Conservation (phyloP, 2,888 invertebrate genomes). For the Pristionchus arcanus region DNA sequence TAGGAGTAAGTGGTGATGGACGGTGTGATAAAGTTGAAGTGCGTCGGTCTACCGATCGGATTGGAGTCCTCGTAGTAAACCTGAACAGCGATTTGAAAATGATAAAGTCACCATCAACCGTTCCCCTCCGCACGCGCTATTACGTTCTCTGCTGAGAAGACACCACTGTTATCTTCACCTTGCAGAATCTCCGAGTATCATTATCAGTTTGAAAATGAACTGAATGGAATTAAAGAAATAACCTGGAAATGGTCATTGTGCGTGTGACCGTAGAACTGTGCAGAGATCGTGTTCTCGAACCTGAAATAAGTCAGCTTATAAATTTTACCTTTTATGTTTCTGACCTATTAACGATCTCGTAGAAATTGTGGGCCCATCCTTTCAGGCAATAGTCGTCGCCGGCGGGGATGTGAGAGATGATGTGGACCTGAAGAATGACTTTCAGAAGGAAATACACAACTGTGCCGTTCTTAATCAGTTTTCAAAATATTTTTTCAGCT, state of each 20-base stretch:
- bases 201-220: too few relatives aligned
- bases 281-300: conserved; percentile 87
- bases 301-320: conserved; percentile 80
- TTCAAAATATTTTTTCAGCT: neutral
- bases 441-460: too few relatives aligned
- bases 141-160: too few relatives aligned
- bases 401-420: conserved; percentile 86
- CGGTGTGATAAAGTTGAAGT: conserved; percentile 85
- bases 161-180: too few relatives aligned
- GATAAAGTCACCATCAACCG: too few relatives aligned
- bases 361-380: conserved; percentile 90
- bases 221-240: too few relatives aligned
- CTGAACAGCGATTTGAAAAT: conserved; percentile 4
- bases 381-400: conserved; percentile 86
- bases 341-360: conserved; percentile 80
- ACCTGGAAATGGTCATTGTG: conserved; percentile 90
- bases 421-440: conserved; percentile 61
- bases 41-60: conserved; percentile 68
- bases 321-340: neutral
- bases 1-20: conserved; percentile 87
- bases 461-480: neutral
- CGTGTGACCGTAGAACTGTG: conserved; percentile 92
- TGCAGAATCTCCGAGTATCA: too few relatives aligned
- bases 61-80: conserved; percentile 71
- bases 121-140: too few relatives aligned